phyloP scores from a whole-genome alignment of 2,113 vertebrate species.

The Glaucidium brasilianum region DNA sequence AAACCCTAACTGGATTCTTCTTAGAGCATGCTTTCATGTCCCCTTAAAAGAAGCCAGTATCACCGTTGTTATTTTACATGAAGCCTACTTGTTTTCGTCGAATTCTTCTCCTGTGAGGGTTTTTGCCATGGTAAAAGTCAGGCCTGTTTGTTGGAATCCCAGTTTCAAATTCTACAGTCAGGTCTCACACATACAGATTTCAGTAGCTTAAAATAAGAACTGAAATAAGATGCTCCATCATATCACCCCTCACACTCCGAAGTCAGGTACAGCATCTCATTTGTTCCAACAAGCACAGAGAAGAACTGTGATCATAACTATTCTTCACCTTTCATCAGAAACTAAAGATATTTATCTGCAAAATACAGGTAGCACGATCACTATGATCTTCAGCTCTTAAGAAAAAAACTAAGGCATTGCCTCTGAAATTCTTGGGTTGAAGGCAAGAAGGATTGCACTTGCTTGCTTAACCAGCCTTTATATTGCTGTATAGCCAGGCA shows the following conservation, averaged over 20 bases:
- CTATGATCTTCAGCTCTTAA: background rate
- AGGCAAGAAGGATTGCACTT: background rate
- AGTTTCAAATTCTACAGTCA: background rate
- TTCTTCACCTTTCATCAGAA: background rate
- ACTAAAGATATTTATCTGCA: background rate
- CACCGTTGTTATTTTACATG: fast-evolving
- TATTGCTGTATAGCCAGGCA: fast-evolving
- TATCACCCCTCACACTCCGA: background rate
- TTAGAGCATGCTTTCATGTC: fast-evolving
- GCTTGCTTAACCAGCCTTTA: background rate
- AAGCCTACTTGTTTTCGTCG: background rate
- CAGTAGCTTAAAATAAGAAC: background rate
- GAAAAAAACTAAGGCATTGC: background rate
- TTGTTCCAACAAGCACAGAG: background rate
- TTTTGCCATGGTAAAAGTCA: background rate
- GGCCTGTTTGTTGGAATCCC: background rate
- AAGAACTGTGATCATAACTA: background rate
- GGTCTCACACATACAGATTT: background rate
- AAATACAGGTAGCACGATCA: background rate
- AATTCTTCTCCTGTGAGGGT: background rate
- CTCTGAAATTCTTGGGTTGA: background rate
- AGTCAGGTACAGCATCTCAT: background rate
- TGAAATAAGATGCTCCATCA: background rate
- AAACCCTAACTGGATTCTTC: background rate
- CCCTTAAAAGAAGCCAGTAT: background rate